These are phyloP conservation scores for Meta bourneti DNA, from an alignment of 2,888 invertebrate genomes.

Conservation along the genomic window DNA sequence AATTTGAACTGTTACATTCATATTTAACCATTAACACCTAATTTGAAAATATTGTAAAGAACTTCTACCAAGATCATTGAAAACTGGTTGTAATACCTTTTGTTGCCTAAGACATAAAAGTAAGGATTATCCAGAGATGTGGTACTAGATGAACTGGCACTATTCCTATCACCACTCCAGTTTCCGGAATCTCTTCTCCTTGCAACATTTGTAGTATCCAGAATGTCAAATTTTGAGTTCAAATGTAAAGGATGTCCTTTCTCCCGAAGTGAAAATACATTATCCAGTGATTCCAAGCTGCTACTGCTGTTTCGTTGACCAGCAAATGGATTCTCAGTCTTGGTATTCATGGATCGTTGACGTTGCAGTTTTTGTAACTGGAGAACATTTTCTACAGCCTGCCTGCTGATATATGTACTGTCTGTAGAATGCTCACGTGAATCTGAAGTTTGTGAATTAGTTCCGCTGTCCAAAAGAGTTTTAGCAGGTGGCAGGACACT, in stretches of 20 bases:
- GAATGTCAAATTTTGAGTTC: slow-evolving; percentile 83
- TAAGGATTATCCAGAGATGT: slow-evolving; percentile 95
- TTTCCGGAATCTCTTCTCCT: slow-evolving; percentile 91
- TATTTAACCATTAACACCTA: too few species aligned
- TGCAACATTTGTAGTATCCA: slow-evolving; percentile 87
- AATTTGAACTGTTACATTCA: too few species aligned
- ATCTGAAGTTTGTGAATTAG: slow-evolving; percentile 20
- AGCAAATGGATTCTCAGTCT: slow-evolving; percentile 48
- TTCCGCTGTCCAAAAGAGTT: neutral
- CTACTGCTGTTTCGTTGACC: slow-evolving; percentile 77
- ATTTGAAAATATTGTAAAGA: too few species aligned
- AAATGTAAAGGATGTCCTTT: slow-evolving; percentile 44
- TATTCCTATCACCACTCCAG: slow-evolving; percentile 95
- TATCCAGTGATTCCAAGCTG: slow-evolving; percentile 78
- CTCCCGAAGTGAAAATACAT: slow-evolving; percentile 68
- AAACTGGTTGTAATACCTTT: slow-evolving; percentile 83
- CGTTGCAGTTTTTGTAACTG: slow-evolving; percentile 81
- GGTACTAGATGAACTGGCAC: slow-evolving; percentile 94
- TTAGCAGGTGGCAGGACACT: slow-evolving; percentile 4
- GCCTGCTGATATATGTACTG: slow-evolving; percentile 86
- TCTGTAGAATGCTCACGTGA: slow-evolving; percentile 26
- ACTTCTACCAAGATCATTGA: too few species aligned
- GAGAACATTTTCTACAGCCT: slow-evolving; percentile 88
- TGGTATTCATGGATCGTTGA: slow-evolving; percentile 76
- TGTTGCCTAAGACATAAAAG: slow-evolving; percentile 88